Conservation (phyloP, 2,888 invertebrate genomes). For the Cryptophagus acutangulus region DNA sequence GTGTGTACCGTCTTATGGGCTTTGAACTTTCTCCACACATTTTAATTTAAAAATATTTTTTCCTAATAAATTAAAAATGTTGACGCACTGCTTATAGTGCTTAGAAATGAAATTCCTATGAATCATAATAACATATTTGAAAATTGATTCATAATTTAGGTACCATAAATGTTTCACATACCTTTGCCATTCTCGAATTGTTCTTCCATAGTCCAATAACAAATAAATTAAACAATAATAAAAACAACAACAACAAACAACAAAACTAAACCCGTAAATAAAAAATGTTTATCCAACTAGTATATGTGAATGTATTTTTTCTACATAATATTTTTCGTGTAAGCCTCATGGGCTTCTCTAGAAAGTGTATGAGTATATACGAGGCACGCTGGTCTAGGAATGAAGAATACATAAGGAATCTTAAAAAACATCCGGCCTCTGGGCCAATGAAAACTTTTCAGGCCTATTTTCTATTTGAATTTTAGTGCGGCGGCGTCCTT, state of each 20-base stretch:
- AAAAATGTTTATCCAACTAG: constrained; percentile 20
- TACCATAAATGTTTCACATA: too few relatives aligned
- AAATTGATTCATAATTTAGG: too few relatives aligned
- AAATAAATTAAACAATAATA: not conserved
- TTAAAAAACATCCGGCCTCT: constrained; percentile 41
- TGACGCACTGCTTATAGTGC: too few relatives aligned
- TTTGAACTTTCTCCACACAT: too few relatives aligned
- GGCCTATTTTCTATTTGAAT: constrained; percentile 16
- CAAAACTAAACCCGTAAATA: constrained; percentile 17
- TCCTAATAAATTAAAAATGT: too few relatives aligned
- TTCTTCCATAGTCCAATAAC: constrained; percentile 32
- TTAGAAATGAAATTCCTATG: too few relatives aligned
- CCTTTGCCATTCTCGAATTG: constrained; percentile 38
- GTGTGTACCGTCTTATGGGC: too few relatives aligned
- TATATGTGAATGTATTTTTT: constrained; percentile 11
- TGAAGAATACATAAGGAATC: constrained; percentile 39
- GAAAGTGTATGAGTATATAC: too few relatives aligned
- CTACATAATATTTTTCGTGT: constrained; percentile 10
- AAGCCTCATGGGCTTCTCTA: constrained; percentile 38
- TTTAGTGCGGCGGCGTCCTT: too few relatives aligned
- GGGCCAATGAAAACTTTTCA: constrained; percentile 40
- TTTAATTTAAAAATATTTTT: too few relatives aligned
- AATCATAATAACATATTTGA: too few relatives aligned
- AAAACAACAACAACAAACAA: constrained; percentile 20
- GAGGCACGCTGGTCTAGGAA: too few relatives aligned